Conservation (phyloP, 2,113 vertebrate genomes). For the Mola mola region DNA sequence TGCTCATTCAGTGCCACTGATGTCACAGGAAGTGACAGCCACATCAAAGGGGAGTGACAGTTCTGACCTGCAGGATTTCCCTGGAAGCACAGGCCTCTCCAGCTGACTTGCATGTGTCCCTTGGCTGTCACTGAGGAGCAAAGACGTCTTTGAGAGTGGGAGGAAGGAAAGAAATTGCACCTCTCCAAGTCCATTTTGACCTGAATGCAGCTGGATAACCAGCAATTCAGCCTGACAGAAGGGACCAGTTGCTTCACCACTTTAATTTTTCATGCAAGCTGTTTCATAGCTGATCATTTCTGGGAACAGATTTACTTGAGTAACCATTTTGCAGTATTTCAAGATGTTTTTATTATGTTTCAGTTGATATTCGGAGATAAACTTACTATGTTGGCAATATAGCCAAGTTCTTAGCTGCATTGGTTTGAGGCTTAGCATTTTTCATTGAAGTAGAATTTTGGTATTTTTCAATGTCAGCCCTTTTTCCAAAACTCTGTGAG, state of each 20-base stretch:
- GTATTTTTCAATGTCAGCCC: too few relatives aligned
- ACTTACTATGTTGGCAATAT: too few relatives aligned
- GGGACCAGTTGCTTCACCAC: background rate
- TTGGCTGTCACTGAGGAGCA: slow-evolving; percentile 18
- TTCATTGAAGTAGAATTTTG: too few relatives aligned
- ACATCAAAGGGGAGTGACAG: background rate
- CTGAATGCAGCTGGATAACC: slow-evolving; percentile 15
- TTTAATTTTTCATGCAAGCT: slow-evolving; percentile 8
- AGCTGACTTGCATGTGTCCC: background rate
- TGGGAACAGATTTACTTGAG: too few relatives aligned
- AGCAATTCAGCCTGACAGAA: slow-evolving; percentile 12
- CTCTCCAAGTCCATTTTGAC: background rate
- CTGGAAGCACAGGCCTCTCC: background rate
- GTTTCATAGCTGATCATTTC: too few relatives aligned
- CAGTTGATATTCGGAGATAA: too few relatives aligned
- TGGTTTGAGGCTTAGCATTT: too few relatives aligned
- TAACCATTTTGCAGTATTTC: too few relatives aligned
- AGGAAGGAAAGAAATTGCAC: background rate
- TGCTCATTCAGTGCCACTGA: slow-evolving; percentile 4
- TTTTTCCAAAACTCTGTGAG: too few relatives aligned
- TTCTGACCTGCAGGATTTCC: background rate
- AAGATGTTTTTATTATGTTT: too few relatives aligned
- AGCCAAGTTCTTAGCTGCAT: too few relatives aligned
- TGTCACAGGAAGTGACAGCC: slow-evolving; percentile 7
- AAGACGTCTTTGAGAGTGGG: slow-evolving; percentile 14